phyloP scores from a whole-genome alignment of 2,888 invertebrate genomes.

The Gymnosoma rotundatum region DNA sequence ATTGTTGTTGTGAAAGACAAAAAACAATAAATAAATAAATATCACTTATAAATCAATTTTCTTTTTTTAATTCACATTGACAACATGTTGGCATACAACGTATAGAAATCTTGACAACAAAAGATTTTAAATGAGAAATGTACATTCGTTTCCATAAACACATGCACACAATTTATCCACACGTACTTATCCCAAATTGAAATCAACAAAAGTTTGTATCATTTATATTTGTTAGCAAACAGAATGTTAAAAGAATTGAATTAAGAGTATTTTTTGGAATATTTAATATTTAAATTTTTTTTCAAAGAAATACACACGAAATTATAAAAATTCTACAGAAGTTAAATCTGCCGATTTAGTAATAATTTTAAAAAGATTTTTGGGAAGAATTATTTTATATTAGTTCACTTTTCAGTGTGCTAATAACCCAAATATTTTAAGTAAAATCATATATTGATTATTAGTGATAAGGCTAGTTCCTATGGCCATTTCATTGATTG shows the following conservation, averaged over 20 bases:
- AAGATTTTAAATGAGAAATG: constrained; percentile 40
- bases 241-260: constrained; percentile 18
- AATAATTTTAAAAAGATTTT: no score
- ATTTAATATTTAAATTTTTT: no score
- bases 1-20: constrained; percentile 12
- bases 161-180: constrained; percentile 2
- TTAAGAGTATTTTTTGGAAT: no score
- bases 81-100: constrained; percentile 61
- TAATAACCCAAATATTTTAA: no score
- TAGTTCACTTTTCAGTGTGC: no score
- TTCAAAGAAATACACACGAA: no score
- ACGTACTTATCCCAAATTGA: constrained; percentile 33
- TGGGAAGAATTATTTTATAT: no score
- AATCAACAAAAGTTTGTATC: constrained; percentile 34
- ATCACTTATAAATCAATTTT: constrained; percentile 68
- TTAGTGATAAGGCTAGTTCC: no score
- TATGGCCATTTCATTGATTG: no score
- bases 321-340: no score
- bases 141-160: neutral
- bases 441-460: no score
- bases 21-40: constrained; percentile 25
- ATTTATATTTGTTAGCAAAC: constrained; percentile 15
- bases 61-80: constrained; percentile 61
- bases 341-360: no score
- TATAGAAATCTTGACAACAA: constrained; percentile 55